Evolutionary conservation across 2,113 vertebrate species (phyloP).

Genomic region (Callopanchax toddi): DNA sequence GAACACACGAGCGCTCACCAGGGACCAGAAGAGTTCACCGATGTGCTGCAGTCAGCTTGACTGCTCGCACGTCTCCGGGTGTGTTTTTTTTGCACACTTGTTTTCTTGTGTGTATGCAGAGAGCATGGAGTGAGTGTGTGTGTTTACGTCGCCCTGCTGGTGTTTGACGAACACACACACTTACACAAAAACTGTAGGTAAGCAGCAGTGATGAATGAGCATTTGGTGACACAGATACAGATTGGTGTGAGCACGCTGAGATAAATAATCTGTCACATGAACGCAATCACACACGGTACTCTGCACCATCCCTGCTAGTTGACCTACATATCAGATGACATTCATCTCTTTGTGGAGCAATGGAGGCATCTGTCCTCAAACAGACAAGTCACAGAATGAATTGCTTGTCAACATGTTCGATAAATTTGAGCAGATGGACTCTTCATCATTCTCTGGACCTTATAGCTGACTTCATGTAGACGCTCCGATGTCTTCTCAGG

Average conservation of each 20-base stretch:
- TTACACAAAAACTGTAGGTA: conserved; percentile 7
- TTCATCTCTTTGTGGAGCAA: conserved; percentile 32
- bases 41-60: conserved; percentile 58
- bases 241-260: conserved; percentile 3
- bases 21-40: conserved; percentile 16
- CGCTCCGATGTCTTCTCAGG: conserved; percentile 6
- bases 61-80: conserved; percentile 13
- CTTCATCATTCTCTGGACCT: conserved; percentile 51
- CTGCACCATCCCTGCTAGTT: background rate
- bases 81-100: conserved; percentile 8
- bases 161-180: background rate
- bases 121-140: conserved; percentile 12
- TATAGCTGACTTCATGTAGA: conserved; percentile 2
- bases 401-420: conserved; percentile 53
- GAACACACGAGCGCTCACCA: conserved; percentile 17
- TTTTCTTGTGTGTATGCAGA: conserved; percentile 7
- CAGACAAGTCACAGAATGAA: conserved; percentile 39
- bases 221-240: conserved; percentile 15
- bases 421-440: conserved; percentile 39
- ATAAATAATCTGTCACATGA: conserved; percentile 11
- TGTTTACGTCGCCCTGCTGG: conserved; percentile 7
- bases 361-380: conserved; percentile 39
- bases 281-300: conserved; percentile 25
- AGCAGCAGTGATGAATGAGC: conserved; percentile 16
- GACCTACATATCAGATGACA: conserved; percentile 51